Base-by-base conservation (phyloP, 2,113 vertebrate species). In the Regulus satrapa region DNA sequence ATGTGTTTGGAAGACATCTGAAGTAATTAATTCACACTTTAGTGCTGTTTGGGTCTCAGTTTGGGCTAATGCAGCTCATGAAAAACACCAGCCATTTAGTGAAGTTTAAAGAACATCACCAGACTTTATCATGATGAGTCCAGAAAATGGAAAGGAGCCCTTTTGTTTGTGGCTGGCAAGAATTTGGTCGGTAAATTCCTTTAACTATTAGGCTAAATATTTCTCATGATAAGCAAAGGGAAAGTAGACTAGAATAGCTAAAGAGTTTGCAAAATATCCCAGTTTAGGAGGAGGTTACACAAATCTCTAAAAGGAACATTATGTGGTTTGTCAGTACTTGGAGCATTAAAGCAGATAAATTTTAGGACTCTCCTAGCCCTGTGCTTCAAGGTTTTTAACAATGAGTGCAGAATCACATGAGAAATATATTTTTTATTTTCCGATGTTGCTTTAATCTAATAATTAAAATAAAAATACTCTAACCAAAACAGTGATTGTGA, bases 61-160 rank as follows among this genome's bases (percentile, higher is more conserved):
- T 31, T 61, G 36, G 38, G 59, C 32, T 74, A 4, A 28, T 77
- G 41, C 29, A 36, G 34, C 34, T 82, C 29, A 28, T 51, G 36
- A 48, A 21, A 66, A 88, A 26, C n/a, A 36, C 10, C 1, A 15
- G 1, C 17, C 0, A 0, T 64, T 59, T 32, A n/a, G 41, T 31
- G 63, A 84, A 19, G 5, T 28, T 43, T 32, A 34, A 46, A 48
- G n/a, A 55, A 29, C 25, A 18, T 40, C 18, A 67, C 24, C 41
- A 46, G 52, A 32, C 20, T 88, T 78, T 2, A 20, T 73, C 18
- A 8, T n/a, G n/a, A 26, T 0, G 3, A 8, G 5, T 75, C 48
- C 58, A 18, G 26, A 82, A 75, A 72, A 56, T 24, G 36, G 31
- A 32, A 91, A 73, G 38, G 41, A 73, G 41, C 17, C 28, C 29